phyloP scores from a whole-genome alignment of 2,113 vertebrate species.

The Archocentrus centrarchus region DNA sequence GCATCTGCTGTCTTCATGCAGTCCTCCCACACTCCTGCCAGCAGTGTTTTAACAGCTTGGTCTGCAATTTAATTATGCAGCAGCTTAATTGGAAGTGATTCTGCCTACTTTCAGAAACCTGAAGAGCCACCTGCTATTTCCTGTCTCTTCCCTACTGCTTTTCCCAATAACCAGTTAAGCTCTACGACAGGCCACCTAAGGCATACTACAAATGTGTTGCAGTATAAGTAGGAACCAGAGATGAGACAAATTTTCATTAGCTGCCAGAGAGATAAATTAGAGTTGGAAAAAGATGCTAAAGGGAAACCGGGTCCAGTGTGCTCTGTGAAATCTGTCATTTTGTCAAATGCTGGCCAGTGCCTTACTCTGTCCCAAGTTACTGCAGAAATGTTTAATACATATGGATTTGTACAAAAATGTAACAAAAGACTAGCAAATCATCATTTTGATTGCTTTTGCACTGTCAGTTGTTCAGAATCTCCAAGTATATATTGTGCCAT shows the following conservation, averaged over 20 bases:
- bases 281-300: background rate
- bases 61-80: slow-evolving; percentile 48
- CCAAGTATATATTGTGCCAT: background rate
- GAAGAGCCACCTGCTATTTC: slow-evolving; percentile 84
- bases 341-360: background rate
- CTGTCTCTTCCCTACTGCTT: slow-evolving; percentile 48
- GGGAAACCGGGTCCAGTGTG: background rate
- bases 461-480: background rate
- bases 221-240: slow-evolving; percentile 84
- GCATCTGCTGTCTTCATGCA: slow-evolving; percentile 26
- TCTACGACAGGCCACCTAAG: slow-evolving; percentile 85
- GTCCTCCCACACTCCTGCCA: slow-evolving; percentile 44
- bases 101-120: slow-evolving; percentile 79
- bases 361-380: background rate
- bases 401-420: background rate
- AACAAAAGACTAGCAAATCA: background rate
- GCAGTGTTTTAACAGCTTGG: slow-evolving; percentile 45
- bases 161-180: slow-evolving; percentile 73
- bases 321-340: background rate
- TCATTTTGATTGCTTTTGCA: no score
- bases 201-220: slow-evolving; percentile 77
- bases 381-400: background rate
- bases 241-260: background rate
- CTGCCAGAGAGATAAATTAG: background rate
- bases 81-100: slow-evolving; percentile 53